Base-by-base conservation (phyloP, 2,888 invertebrate species). In the Mamestra brassicae region DNA sequence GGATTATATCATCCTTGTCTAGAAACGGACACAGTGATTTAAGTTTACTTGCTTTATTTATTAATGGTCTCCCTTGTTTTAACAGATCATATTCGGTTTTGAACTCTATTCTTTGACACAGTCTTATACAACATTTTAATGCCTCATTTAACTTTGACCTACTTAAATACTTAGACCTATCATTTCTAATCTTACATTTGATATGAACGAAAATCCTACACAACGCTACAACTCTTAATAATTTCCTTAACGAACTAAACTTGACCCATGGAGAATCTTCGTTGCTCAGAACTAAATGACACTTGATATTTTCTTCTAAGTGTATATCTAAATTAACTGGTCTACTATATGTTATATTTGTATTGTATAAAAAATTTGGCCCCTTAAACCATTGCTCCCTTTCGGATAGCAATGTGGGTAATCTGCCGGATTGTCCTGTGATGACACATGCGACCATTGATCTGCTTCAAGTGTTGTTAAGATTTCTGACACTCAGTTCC, bases 1-100 rank as follows among this genome's bases (percentile, higher is more conserved):
- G 38, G 17, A 69, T 61, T 52, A 69, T 61, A 26, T n/a, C 60
- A 15, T 61, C 38, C 11, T 60, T 38, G 17, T 69, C 69, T 50
- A 69, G 10, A 52, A 42, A 69, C 1, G 69, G 69, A 61, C 61
- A 61, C n/a, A 60, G 15, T 7, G 60, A 55, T 42, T 11, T 70
- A 34, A 70, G 11, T 70, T 54, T 70, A 54, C 57, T 69, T 69
- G 63, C 13, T 34, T 64, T 69, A 61, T 64, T 45, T 60, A 36
- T 64, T 64, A 17, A 54, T 13, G 17, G 64, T 26, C n/a, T 65
- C n/a, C 36, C 34, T 64, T 67, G 54, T 54, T 54, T 54, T 54
- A 54, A 54, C 54, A n/a, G 54, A 54, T n/a, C 57, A 34, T 57
- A 34, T 47, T 67, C 58, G 36, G 5, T 58, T 38, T 57, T 34